A percentile compares a stretch with the other conserved stretches of the same genome.
Conservation (phyloP, 2,888 invertebrate genomes). For the Andrena minutula region DNA sequence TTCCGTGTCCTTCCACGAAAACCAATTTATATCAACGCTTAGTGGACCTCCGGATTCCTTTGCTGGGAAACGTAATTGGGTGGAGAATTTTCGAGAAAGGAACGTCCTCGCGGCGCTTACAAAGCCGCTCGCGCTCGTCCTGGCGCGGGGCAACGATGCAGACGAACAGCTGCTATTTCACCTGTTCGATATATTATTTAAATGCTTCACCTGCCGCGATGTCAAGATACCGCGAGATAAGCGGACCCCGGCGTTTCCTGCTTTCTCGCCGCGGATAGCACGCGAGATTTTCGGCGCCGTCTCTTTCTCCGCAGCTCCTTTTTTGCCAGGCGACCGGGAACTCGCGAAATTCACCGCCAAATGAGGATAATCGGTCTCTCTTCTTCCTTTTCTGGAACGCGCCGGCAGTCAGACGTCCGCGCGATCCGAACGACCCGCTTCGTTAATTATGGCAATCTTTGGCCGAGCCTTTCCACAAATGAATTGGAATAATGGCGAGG, state of each 20-base stretch:
- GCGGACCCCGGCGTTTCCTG: constrained; percentile 66
- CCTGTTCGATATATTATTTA: constrained; percentile 81
- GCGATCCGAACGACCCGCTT: neutral
- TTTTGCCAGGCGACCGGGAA: neutral
- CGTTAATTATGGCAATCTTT: neutral
- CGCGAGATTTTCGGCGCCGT: constrained; percentile 43
- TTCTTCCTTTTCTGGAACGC: neutral
- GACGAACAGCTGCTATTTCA: constrained; percentile 80
- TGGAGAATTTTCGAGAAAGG: constrained; percentile 55
- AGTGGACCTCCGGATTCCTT: no score
- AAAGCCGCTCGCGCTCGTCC: constrained; percentile 68
- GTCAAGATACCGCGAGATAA: constrained; percentile 76
- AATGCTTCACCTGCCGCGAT: constrained; percentile 80
- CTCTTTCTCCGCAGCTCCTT: neutral
- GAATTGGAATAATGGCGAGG: no score
- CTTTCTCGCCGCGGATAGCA: constrained; percentile 62
- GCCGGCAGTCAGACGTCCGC: neutral
- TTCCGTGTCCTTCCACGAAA: no score
- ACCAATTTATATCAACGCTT: neutral
- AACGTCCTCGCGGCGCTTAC: constrained; percentile 59
- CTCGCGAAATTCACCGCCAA: neutral
- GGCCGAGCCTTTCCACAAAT: neutral
- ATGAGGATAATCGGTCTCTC: neutral
- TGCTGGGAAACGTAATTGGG: neutral
- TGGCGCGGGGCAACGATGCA: constrained; percentile 64